Evolutionary conservation across 2,797 vertebrate genomes (phyloP).

Genomic region (Phoxinus dragarum): DNA sequence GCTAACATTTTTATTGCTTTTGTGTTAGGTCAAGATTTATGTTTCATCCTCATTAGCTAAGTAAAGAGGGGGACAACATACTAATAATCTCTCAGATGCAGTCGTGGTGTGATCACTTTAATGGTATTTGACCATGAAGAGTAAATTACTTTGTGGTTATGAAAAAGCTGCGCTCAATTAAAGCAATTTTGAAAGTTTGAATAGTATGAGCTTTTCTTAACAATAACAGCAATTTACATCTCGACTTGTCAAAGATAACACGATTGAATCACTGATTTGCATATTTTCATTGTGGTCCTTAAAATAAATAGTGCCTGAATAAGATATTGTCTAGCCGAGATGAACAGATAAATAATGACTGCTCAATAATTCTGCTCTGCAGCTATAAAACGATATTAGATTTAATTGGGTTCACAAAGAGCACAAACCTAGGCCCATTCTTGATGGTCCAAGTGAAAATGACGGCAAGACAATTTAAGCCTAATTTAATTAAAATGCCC

Average conservation of each 20-base stretch:
- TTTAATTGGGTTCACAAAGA: conserved; percentile 45
- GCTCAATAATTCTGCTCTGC: conserved; percentile 4
- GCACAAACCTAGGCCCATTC: conserved; percentile 29
- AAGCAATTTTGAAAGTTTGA: neutral
- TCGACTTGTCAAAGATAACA: neutral
- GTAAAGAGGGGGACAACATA: neutral
- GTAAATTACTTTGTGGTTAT: conserved; percentile 14
- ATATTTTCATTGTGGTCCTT: neutral
- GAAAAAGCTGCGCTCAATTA: neutral
- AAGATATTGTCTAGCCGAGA: conserved; percentile 17
- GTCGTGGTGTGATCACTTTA: conserved; percentile 24
- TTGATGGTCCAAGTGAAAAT: conserved; percentile 31
- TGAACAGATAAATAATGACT: conserved; percentile 15
- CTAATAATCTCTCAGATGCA: conserved; percentile 6
- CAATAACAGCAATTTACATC: neutral
- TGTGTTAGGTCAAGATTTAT: conserved; percentile 33
- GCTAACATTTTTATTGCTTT: conserved; percentile 19
- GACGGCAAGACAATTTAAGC: conserved; percentile 29
- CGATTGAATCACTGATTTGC: neutral
- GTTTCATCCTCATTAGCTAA: conserved; percentile 28
- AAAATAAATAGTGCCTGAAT: neutral
- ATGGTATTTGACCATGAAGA: conserved; percentile 22
- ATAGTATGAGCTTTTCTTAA: neutral
- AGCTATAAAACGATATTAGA: conserved; percentile 22
- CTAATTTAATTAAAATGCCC: conserved; percentile 49